Evolutionary conservation across 2,888 invertebrate genomes (phyloP), one percentile per base, ranked within the genome.

Genomic region (Phaedon cochleariae): DNA sequence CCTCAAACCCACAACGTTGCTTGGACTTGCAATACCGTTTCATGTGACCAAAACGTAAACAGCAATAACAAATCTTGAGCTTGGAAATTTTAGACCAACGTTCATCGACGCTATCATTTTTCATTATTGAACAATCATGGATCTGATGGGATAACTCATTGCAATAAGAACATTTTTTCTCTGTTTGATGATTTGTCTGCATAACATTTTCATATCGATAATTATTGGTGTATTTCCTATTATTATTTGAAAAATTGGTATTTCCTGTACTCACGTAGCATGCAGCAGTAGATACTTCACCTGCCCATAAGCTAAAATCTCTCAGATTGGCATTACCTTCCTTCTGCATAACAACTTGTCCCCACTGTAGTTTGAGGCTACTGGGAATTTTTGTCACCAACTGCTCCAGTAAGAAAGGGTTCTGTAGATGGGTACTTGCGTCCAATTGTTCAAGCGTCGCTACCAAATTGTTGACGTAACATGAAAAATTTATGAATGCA

Each of bases 391-490:
- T 55, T 12, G 37, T 1, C 15, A 29, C 37, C 7, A 55, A 1
- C 10, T 41, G 55, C 21, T 55, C 55, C 21, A 55, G 10, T n/a
- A 55, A 21, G 20, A 20, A 18, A 4, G 41, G 31, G 17, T 55
- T 55, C 12, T 20, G n/a, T 17, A 55, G 20, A 41, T 41, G 55
- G n/a, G 9, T 55, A 15, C 12, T 21, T 20, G 41, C 41, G n/a
- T 55, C 41, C 1, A 41, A 20, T 21, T 55, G 55, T 22, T 55
- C 37, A 21, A 55, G n/a, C 3, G 55, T 55, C 2, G 55, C 55
- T n/a, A 55, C 41, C 55, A 55, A 41, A 21, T 55, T 55, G 41
- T 37, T 53, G 37, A 53, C 31, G 53, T 53, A 3, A 53, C 26
- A 53, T 53, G 26, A 53, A 31, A 31, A 53, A 7, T 51, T 21